Conservation (phyloP, 2,113 vertebrate species). For the Lepisosteus oculatus region DNA sequence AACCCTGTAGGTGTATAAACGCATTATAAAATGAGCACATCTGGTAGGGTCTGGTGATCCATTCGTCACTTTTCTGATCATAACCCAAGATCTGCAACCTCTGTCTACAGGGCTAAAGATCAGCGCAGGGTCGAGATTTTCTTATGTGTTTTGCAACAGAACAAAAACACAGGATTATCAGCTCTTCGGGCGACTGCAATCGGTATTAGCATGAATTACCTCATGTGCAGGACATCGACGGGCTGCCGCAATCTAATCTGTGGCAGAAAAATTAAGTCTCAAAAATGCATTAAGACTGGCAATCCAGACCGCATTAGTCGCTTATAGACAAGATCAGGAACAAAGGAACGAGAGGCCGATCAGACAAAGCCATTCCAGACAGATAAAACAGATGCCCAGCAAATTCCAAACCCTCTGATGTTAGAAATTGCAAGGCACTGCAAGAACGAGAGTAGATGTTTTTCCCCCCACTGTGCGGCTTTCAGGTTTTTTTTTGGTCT, state of each 20-base stretch:
- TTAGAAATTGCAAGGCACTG: no score
- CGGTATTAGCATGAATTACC: slow-evolving; percentile 14
- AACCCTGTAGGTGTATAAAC: no score
- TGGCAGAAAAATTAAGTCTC: slow-evolving; percentile 16
- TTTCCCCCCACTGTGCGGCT: background rate
- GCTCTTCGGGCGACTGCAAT: background rate
- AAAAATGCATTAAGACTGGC: slow-evolving; percentile 19
- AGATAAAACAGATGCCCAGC: slow-evolving; percentile 6
- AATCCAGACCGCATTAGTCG: slow-evolving; percentile 17
- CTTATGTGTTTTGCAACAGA: no score
- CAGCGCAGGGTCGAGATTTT: no score
- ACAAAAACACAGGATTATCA: background rate
- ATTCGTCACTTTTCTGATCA: background rate
- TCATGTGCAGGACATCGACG: slow-evolving; percentile 1
- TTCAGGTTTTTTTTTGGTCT: no score
- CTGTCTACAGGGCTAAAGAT: no score
- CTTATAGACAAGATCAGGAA: slow-evolving; percentile 24
- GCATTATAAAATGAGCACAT: no score
- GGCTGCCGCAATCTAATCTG: slow-evolving; percentile 20
- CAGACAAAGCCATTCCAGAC: slow-evolving; percentile 1
- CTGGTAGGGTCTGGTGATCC: no score
- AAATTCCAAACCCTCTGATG: no score
- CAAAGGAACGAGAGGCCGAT: slow-evolving; percentile 10
- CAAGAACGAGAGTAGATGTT: no score
- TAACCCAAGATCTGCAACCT: background rate